Evolutionary conservation across 2,113 vertebrate species (phyloP).

Genomic region (Potamarius usumacintae): DNA sequence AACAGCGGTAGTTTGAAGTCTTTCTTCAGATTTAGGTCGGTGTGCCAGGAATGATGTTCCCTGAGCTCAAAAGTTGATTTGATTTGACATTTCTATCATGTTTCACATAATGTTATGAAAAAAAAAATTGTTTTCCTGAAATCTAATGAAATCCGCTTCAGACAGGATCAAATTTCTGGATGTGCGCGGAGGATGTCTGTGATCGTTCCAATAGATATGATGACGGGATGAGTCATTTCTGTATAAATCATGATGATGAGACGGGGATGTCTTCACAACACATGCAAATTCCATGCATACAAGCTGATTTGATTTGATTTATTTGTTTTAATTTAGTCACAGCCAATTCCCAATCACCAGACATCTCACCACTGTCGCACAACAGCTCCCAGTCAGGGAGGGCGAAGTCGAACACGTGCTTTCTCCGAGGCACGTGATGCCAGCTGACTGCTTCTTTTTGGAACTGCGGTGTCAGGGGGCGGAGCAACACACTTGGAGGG

Average conservation of each 20-base stretch:
- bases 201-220: not conserved
- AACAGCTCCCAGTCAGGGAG: no score
- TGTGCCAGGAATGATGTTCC: not conserved
- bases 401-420: no score
- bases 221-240: not conserved
- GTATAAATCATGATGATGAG: not conserved
- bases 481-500: no score
- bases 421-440: no score
- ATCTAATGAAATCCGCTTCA: not conserved
- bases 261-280: not conserved
- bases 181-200: not conserved
- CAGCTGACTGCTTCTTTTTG: no score
- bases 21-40: not conserved
- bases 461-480: no score
- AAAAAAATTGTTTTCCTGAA: not conserved
- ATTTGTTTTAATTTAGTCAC: no score
- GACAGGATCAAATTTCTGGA: not conserved
- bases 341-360: no score
- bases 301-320: no score
- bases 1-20: not conserved
- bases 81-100: not conserved
- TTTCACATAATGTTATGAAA: not conserved
- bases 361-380: no score
- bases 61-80: not conserved
- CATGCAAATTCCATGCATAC: not conserved